A percentile compares a stretch with the other conserved stretches of the same genome.
These are phyloP conservation scores for Rhynchomys soricoides DNA, from an alignment of 2,113 vertebrate genomes.

Conservation along the genomic window DNA sequence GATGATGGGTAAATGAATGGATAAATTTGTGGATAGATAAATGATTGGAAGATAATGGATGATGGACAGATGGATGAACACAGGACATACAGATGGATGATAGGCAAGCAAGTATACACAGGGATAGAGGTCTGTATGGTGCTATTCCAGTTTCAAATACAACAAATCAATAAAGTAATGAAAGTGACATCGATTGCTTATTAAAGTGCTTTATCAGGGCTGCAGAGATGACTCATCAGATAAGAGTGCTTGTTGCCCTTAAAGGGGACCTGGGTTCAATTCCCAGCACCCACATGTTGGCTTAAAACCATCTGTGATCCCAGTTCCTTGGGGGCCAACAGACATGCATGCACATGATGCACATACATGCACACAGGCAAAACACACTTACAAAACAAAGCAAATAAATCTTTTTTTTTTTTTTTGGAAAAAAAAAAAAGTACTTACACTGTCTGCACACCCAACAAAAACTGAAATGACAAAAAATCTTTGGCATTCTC, in stretches of 20 bases:
- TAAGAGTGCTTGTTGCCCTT: neutral
- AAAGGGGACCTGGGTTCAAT: neutral
- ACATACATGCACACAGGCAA: neutral
- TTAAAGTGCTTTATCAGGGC: too few species aligned
- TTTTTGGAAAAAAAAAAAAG: neutral
- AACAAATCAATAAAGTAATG: neutral
- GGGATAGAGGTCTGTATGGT: neutral
- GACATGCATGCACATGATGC: neutral
- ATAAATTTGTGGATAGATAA: neutral
- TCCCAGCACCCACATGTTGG: neutral
- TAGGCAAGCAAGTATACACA: too few species aligned
- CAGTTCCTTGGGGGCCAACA: too few species aligned
- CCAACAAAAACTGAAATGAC: neutral
- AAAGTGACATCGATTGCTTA: neutral
- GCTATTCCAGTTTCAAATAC: neutral
- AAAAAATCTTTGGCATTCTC: neutral
- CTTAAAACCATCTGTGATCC: neutral
- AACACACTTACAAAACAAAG: neutral
- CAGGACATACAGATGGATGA: neutral
- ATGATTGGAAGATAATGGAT: too few species aligned
- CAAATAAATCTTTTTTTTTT: neutral
- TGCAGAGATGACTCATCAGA: neutral
- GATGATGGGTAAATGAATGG: neutral
- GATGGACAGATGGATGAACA: too few species aligned
- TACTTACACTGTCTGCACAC: neutral